These are phyloP conservation scores for Natator depressus DNA, from an alignment of 2,113 vertebrate genomes.

Conservation along the genomic window DNA sequence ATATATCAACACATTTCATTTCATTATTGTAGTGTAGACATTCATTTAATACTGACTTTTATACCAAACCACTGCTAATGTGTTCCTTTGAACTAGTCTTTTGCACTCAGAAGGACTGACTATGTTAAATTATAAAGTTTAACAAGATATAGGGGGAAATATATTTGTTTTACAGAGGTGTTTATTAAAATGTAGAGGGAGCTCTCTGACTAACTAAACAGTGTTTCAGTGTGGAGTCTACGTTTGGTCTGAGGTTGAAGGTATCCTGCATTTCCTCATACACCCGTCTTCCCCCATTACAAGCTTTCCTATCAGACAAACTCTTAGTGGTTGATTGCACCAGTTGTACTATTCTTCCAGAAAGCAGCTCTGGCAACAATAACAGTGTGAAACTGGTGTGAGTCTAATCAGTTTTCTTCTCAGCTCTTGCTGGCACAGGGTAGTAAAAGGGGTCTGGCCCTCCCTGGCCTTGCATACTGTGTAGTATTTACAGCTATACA, in stretches of 20 bases:
- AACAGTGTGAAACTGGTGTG: background rate
- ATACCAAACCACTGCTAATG: background rate
- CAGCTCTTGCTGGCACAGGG: background rate
- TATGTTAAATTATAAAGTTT: background rate
- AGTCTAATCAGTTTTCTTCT: background rate
- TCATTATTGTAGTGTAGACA: background rate
- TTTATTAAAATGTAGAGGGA: background rate
- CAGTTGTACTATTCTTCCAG: fast-evolving
- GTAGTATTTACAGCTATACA: background rate
- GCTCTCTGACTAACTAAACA: background rate
- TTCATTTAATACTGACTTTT: background rate
- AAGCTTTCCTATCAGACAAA: fast-evolving
- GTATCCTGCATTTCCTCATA: background rate
- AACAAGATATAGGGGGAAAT: background rate
- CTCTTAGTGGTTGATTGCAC: background rate
- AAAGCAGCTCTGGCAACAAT: fast-evolving
- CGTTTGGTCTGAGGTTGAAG: background rate
- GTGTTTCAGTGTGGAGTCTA: background rate
- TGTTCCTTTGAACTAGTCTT: background rate
- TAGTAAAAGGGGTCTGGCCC: background rate
- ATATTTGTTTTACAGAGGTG: background rate
- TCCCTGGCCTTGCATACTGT: background rate
- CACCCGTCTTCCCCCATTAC: background rate
- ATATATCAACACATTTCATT: fast-evolving
- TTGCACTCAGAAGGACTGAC: background rate